A percentile compares a stretch with the other conserved stretches of the same genome.
Conservation (phyloP, 2,797 vertebrate species). For the Esox masquinongy region DNA sequence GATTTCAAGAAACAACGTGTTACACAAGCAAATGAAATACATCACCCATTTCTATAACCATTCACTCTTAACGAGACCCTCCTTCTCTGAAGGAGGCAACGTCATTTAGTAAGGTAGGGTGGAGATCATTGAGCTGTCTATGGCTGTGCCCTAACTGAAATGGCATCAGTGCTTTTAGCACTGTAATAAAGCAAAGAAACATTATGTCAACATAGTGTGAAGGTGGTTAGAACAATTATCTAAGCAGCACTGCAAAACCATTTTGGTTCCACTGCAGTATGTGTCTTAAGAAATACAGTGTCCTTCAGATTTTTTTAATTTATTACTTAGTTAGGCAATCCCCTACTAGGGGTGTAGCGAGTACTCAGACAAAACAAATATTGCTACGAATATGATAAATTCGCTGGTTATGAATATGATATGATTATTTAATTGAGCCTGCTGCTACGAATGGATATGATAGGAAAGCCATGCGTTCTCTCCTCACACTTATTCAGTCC, state of each 20-base stretch:
- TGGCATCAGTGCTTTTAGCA: too few species aligned
- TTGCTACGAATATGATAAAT: too few species aligned
- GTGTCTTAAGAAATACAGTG: background rate
- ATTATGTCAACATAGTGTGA: background rate
- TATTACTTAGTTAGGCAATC: too few species aligned
- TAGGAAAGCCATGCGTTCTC: too few species aligned
- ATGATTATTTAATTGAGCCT: too few species aligned
- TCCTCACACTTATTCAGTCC: too few species aligned
- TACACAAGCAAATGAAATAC: background rate
- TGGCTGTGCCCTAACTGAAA: background rate
- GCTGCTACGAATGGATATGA: too few species aligned
- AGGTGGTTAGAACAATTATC: background rate
- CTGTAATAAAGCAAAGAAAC: background rate
- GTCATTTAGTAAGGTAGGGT: constrained; percentile 25
- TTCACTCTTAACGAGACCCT: background rate
- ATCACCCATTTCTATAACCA: background rate
- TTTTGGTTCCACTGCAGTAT: background rate
- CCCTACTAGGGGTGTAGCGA: too few species aligned
- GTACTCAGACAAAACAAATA: background rate
- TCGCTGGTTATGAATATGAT: too few species aligned
- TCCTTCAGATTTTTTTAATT: background rate
- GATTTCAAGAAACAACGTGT: background rate
- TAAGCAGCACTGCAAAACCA: background rate
- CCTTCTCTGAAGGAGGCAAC: constrained; percentile 30
- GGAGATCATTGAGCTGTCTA: constrained; percentile 13